These are phyloP conservation scores for Chouioia cunea DNA, from an alignment of 2,888 invertebrate species.

Conservation along the genomic window DNA sequence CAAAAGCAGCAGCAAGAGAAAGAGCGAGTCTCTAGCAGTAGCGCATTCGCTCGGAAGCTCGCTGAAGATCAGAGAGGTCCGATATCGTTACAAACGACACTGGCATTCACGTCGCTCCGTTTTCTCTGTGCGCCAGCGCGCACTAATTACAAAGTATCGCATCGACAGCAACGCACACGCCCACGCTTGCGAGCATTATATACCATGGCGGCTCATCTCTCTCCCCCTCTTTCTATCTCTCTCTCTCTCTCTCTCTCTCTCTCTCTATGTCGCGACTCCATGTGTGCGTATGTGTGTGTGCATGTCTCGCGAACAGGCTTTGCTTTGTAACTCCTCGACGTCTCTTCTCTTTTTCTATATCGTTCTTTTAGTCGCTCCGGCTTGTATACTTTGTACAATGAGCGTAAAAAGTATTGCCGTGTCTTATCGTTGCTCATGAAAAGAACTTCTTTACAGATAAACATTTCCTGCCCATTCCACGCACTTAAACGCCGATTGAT, in stretches of 20 bases:
- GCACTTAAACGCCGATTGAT: no score
- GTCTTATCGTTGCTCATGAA: no score
- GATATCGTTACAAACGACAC: conserved; percentile 25
- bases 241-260: no score
- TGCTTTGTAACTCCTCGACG: conserved; percentile 19
- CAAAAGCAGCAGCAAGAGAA: neutral
- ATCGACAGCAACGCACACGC: conserved; percentile 37
- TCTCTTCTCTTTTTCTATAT: conserved; percentile 13
- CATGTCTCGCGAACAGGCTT: conserved; percentile 17
- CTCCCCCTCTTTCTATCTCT: no score
- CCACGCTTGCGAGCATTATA: conserved; percentile 40
- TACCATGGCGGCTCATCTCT: conserved; percentile 21
- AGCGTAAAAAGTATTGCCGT: conserved; percentile 1
- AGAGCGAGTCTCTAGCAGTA: neutral
- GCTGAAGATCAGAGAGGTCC: conserved; percentile 36
- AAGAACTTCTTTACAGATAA: no score
- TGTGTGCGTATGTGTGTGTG: no score
- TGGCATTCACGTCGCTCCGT: conserved; percentile 26
- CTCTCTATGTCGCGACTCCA: no score
- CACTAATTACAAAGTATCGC: conserved; percentile 51
- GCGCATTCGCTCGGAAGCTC: conserved; percentile 1
- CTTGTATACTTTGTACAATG: neutral
- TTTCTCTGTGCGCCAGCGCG: conserved; percentile 11
- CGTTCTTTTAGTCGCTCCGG: neutral
- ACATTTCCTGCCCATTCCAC: no score